Base-by-base conservation (phyloP, 2,888 invertebrate genomes). In the Archaeoteleia sp. region DNA sequence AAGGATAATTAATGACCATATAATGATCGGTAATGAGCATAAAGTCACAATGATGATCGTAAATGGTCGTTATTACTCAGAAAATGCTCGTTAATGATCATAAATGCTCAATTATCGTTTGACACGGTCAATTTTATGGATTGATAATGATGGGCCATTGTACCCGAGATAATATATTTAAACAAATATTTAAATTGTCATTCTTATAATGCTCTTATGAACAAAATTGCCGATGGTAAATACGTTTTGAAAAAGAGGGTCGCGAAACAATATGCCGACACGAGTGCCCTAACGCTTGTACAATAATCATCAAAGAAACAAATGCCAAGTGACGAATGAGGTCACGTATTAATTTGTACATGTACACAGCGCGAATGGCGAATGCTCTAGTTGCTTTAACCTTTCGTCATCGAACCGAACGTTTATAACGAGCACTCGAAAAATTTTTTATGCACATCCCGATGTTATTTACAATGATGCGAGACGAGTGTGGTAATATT, bases 401-500 rank as follows among this genome's bases (percentile, higher is more conserved):
- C 20, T 23, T 53, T 58, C 35, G 49, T 40, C 53, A 42, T 17
- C 58, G 63, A 60, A 68, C 54, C 12, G 39, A 68, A 68, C 27
- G 63, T 60, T 68, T 68, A 60, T 62, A 68, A 68, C 68, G 53
- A 62, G 61, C 45, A 51, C 34, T 51, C 37, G 40, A 42, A 12
- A 67, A 62, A 62, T 43, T 46, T 67, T 62, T 61, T 30, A 46
- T 45, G 46, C 66, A 55, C 55, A 30, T 45, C 35, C 54, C 48
- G 37, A 40, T 48, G 42, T 54, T 67, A 67, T 67, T 58, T 67
- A 67, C 67, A 67, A 48, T 35, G 54, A 49, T 51, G 40, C 55
- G 55, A 51, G 49, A 51, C 57, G 43, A 58, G 53, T 57, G 57
- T 48, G 35, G 48, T 62, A 67, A 63, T 68, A 63, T 63, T 68